Evolutionary conservation across 2,113 vertebrate species (phyloP), one percentile per base, ranked within the genome.

Genomic region (Saimiri boliviensis): DNA sequence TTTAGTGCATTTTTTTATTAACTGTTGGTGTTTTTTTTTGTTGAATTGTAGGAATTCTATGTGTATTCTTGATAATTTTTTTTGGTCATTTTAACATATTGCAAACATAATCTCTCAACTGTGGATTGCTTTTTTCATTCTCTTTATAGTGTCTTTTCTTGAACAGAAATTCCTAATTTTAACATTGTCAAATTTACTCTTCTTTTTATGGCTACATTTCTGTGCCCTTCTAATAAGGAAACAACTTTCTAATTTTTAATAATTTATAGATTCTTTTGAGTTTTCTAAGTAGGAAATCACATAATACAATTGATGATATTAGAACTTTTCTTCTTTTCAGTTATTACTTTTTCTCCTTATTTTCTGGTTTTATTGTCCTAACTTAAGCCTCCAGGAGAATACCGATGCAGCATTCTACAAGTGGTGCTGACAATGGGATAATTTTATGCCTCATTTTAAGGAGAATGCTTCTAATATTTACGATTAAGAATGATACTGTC

Each of bases 161-260:
- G 47, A 96, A 74, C 45, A 96, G 30, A 80, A 90, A 71, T 86
- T 37, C n/a, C 45, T 79, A 71, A 74, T 86, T 80, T 86, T 84
- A n/a, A n/a, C 42, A 25, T 68, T 76, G 23, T 84, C 1, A 70
- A 17, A 71, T 89, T 71, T 93, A 49, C 10, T 54, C 45, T 85
- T 86, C 19, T 54, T 54, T 95, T 63, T 86, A 60, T 91, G 54
- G 3, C 6, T 74, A 27, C 1, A 23, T 74, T 66, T 70, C 58
- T 80, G 8, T 89, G 35, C 16, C 16, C 30, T 90, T 1, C 56
- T 71, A 54, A 42, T 73, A 30, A 47, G 60, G 71, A 86, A 86
- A 40, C 60, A 35, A 8, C 40, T 82, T 54, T 91, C 17, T 82
- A 54, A 82, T 71, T 83, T 92, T 66, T 74, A 47, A 68, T 49